A percentile compares a stretch with the other conserved stretches of the same genome.
Evolutionary conservation across 1,140 invertebrate genomes (phyloP).

Genomic region (Drosophila willistoni): DNA sequence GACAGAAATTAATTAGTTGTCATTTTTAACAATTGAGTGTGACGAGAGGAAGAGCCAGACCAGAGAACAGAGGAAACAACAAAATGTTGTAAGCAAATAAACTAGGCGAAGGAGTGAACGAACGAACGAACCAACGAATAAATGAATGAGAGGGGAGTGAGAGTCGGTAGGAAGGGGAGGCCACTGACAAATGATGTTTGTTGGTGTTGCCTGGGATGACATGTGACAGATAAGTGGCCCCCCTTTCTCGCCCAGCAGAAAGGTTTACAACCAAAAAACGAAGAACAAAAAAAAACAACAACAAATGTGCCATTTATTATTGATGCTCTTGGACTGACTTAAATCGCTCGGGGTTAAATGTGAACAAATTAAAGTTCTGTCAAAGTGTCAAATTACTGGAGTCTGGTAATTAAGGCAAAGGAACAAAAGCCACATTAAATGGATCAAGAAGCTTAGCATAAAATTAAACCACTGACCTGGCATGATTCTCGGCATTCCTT

Average conservation of each 20-base stretch:
- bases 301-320: slow-evolving; percentile 69
- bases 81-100: slow-evolving; percentile 18
- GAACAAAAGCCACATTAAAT: slow-evolving; percentile 43
- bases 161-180: slow-evolving; percentile 17
- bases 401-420: slow-evolving; percentile 38
- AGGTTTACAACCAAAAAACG: slow-evolving; percentile 64
- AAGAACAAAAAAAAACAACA: slow-evolving; percentile 13
- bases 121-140: background rate
- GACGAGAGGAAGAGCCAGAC: slow-evolving; percentile 39
- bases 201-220: slow-evolving; percentile 51
- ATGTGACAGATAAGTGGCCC: slow-evolving; percentile 80
- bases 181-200: slow-evolving; percentile 73
- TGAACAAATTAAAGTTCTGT: slow-evolving; percentile 34
- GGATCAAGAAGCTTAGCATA: slow-evolving; percentile 37
- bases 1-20: slow-evolving; percentile 80
- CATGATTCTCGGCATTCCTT: slow-evolving; percentile 43
- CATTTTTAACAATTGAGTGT: slow-evolving; percentile 80
- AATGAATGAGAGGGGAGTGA: background rate
- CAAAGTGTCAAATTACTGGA: slow-evolving; percentile 14
- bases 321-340: slow-evolving; percentile 48
- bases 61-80: slow-evolving; percentile 31
- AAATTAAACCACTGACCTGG: slow-evolving; percentile 21
- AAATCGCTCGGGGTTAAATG: slow-evolving; percentile 18
- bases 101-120: background rate
- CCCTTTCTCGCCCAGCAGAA: slow-evolving; percentile 42